Evolutionary conservation across 2,888 invertebrate species (phyloP).

Genomic region (Pristionchus fissidentatus): DNA sequence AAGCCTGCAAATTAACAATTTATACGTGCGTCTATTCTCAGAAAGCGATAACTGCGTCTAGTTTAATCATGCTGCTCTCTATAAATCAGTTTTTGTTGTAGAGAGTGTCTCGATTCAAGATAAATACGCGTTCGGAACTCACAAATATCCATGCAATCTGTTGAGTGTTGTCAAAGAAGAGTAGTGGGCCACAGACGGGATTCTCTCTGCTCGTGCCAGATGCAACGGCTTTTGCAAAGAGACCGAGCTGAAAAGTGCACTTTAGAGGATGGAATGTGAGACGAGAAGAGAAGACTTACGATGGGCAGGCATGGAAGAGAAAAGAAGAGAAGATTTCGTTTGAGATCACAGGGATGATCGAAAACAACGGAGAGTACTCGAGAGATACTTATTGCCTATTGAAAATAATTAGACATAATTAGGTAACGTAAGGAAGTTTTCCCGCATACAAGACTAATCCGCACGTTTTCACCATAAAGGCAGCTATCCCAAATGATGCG

Average conservation of each 20-base stretch:
- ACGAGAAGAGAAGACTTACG: neutral
- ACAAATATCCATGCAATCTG: conserved; percentile 12
- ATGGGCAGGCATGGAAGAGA: neutral
- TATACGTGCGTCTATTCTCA: no score
- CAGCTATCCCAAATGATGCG: no score
- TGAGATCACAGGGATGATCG: conserved; percentile 25
- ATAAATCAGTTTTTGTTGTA: neutral
- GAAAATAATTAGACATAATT: no score
- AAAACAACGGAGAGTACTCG: conserved; percentile 17
- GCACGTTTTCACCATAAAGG: no score
- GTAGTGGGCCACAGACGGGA: neutral
- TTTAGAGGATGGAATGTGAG: neutral
- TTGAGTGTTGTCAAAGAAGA: conserved; percentile 10
- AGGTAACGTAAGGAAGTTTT: no score
- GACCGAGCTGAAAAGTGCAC: neutral
- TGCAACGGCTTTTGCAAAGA: neutral
- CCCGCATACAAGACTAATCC: no score
- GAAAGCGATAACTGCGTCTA: no score
- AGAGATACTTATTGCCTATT: conserved; percentile 15
- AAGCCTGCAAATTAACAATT: conserved; percentile 38
- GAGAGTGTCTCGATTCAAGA: neutral
- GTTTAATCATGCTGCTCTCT: no score
- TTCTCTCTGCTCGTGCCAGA: neutral
- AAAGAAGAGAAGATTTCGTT: neutral
- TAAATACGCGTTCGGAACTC: neutral